A percentile compares a stretch with the other conserved stretches of the same genome.
Evolutionary conservation across 2,888 invertebrate species (phyloP).

Genomic region (Philonicus albiceps): DNA sequence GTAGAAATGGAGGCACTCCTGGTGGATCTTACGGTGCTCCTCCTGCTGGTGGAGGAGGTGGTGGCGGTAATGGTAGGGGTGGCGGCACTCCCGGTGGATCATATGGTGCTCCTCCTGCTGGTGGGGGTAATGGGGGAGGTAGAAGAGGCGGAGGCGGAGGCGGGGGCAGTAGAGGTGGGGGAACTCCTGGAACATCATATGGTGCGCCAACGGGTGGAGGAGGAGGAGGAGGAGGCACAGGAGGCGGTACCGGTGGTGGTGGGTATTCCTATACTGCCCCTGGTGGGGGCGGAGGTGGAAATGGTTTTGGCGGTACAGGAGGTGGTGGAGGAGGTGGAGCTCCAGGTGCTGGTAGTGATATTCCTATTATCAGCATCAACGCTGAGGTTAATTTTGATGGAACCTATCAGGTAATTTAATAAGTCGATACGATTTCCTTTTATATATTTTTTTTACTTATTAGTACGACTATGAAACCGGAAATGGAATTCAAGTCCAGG

Average conservation of each 20-base stretch:
- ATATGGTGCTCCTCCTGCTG: background rate
- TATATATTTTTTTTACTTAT: background rate
- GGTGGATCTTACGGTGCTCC: background rate
- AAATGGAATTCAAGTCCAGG: conserved; percentile 76
- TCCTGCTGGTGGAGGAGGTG: conserved; percentile 40
- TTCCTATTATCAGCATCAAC: conserved; percentile 60
- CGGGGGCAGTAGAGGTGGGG: background rate
- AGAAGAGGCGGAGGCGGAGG: conserved; percentile 35
- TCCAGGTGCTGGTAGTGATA: conserved; percentile 51
- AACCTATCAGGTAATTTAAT: conserved; percentile 57
- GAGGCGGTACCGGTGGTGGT: background rate
- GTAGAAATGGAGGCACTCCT: background rate
- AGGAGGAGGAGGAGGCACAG: background rate
- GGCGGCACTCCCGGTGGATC: conserved; percentile 33
- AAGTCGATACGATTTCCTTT: background rate
- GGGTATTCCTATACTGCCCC: background rate
- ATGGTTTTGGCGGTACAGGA: conserved; percentile 2
- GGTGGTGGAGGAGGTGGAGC: conserved; percentile 48
- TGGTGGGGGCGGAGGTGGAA: background rate
- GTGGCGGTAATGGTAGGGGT: conserved; percentile 48
- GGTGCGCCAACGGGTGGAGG: conserved; percentile 1
- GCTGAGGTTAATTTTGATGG: conserved; percentile 59
- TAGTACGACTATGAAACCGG: conserved; percentile 78
- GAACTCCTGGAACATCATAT: background rate
- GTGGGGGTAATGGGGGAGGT: conserved; percentile 5